phyloP scores from a whole-genome alignment of 2,888 invertebrate species.

The Drosophila peninsularis region DNA sequence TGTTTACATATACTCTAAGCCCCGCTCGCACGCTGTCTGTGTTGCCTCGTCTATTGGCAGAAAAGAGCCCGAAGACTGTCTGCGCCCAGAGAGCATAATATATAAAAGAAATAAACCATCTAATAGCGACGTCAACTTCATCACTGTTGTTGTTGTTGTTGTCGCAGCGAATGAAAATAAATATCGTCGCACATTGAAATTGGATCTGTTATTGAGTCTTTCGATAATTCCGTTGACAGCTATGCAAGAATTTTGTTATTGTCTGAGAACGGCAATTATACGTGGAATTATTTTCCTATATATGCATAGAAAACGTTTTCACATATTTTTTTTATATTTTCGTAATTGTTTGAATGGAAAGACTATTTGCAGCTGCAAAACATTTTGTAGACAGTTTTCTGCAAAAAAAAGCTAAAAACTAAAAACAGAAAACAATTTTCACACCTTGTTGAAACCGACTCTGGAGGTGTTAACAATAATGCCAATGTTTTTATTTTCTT shows the following conservation, averaged over 20 bases:
- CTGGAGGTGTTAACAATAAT: constrained; percentile 2
- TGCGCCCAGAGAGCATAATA: constrained; percentile 22
- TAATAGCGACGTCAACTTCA: too few species aligned
- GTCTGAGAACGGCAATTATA: constrained; percentile 58
- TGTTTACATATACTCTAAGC: constrained; percentile 50
- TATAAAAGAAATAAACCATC: constrained; percentile 42
- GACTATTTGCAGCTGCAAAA: constrained; percentile 40
- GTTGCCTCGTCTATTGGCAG: constrained; percentile 2
- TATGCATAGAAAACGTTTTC: constrained; percentile 5
- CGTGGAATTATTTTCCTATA: constrained; percentile 51
- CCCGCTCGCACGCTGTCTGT: constrained; percentile 1
- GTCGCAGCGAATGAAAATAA: constrained; percentile 62
- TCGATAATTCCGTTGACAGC: constrained; percentile 62
- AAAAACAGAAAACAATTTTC: constrained; percentile 7
- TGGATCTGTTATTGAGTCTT: constrained; percentile 73
- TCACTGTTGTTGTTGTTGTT: constrained; percentile 10
- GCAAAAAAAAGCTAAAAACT: constrained; percentile 6
- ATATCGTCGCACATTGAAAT: constrained; percentile 68
- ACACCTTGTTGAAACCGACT: constrained; percentile 11
- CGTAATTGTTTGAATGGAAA: constrained; percentile 11
- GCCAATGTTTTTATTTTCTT: not conserved
- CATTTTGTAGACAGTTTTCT: constrained; percentile 29
- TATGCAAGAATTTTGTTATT: constrained; percentile 66
- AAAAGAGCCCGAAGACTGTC: constrained; percentile 8
- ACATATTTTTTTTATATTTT: not conserved